A percentile compares a stretch with the other conserved stretches of the same genome.
Evolutionary conservation across 1,140 invertebrate species (phyloP).

Genomic region (Zophobas morio): DNA sequence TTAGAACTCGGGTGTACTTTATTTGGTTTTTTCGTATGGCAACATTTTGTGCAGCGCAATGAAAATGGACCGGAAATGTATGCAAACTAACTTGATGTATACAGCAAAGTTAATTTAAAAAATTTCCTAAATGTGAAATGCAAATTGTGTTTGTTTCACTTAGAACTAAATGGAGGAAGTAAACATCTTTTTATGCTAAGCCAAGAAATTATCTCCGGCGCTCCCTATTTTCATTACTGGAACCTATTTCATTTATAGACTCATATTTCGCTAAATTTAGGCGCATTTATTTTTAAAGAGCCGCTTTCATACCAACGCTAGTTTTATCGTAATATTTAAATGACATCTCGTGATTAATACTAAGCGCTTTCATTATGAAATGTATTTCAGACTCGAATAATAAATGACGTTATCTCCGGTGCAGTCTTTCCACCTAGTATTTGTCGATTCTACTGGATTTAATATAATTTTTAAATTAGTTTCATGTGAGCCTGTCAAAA

Average conservation of each 20-base stretch:
- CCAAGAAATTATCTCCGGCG: conserved; percentile 23
- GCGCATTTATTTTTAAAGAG: neutral
- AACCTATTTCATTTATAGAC: conserved; percentile 21
- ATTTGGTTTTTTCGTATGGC: conserved; percentile 9
- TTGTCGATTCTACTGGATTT: too few species aligned
- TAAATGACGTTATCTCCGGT: too few species aligned
- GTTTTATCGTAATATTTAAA: neutral
- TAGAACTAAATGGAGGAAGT: conserved; percentile 27
- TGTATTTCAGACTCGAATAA: too few species aligned
- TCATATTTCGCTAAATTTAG: neutral
- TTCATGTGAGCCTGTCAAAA: too few species aligned
- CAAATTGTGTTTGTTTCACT: conserved; percentile 43
- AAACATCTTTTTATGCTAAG: conserved; percentile 42
- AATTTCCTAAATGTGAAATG: conserved; percentile 37
- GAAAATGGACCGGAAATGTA: conserved; percentile 40
- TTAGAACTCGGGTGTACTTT: conserved; percentile 13
- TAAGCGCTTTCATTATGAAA: too few species aligned
- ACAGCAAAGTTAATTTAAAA: conserved; percentile 40
- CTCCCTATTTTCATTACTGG: conserved; percentile 28
- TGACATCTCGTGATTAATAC: too few species aligned
- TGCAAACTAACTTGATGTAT: conserved; percentile 42
- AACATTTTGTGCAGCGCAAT: conserved; percentile 28
- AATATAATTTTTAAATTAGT: too few species aligned
- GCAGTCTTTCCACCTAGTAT: too few species aligned
- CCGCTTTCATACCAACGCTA: neutral